Base-by-base conservation (phyloP, 2,888 invertebrate species). In the Idaea aversata region DNA sequence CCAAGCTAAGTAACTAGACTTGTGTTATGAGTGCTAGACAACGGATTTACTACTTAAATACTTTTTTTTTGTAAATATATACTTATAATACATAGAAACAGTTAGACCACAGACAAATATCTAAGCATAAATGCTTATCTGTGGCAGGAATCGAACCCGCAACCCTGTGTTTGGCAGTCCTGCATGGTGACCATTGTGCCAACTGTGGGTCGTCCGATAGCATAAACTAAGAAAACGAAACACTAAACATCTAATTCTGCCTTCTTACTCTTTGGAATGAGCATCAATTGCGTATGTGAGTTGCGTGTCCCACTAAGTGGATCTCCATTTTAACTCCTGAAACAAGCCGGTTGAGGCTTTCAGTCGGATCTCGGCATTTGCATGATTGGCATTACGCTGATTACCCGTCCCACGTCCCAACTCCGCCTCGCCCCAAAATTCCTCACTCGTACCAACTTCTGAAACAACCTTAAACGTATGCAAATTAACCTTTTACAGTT, bases 301-400 rank as follows among this genome's bases (percentile, higher is more conserved):
- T 75, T 86, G 90, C 91, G 92, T 91, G 87, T 81, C 85, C 83
- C 85, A 85, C 88, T 92, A 92, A 93, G 91, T 93, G 92, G 91
- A 91, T 93, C 91, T 91, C 88, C 91, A 92, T 93, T 93, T 93
- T 93, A 93, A 92, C 92, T 93, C 91, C 91, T 92, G 92, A 91
- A 93, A 92, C 92, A 91, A 91, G 90, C 90, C 88, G 87, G 90
- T 89, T 88, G 90, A 88, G 87, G 92, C 91, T 92, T 91, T 93
- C 92, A 93, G 91, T 88, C 83, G 91, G 88, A 90, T 91, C 91
- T 91, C 92, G 87, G 80, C 88, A 93, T 93, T 93, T 92, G 91
- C 92, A 93, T 93, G 92, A 93, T 93, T 93, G 91, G 87, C 82
- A 93, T 92, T 92, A 91, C 91, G 88, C 89, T 92, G 91, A 91